Evolutionary conservation across 2,113 vertebrate species (phyloP), one percentile per base, ranked within the genome.

Genomic region (Phalacrocorax pelagicus): DNA sequence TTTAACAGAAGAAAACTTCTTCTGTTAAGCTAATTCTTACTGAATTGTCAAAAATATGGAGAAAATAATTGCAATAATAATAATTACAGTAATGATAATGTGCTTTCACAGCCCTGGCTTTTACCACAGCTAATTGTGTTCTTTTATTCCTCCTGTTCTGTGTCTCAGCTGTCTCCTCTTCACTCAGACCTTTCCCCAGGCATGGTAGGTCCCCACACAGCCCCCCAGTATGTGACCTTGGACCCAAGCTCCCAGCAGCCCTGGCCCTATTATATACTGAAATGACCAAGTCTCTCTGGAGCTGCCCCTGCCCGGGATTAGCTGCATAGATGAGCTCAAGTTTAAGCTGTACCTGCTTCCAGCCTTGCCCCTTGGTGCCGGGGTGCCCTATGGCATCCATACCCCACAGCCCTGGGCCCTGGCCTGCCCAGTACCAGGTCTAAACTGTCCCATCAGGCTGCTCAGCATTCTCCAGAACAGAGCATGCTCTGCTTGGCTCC

Each of bases 381-480:
- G 61, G 46, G 38, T 63, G 58, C 57, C 20, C 47, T 26, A 0
- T 4, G 36, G 47, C 49, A 57, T 40, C 52, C 2, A 2, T 29
- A 13, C 27, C 51, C 42, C 12, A 1, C 40, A 57, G 29, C 30
- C 36, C 55, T 34, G 17, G 66, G 34, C 0, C 9, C 21, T 15
- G 7, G 32, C 54, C 49, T 52, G 72, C 58, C 34, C 36, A 21
- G 59, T 27, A 22, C 10, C 20, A 5, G 24, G 2, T 66, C 29
- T 34, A 65, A 46, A 19, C 16, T 11, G 3, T 2, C 4, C 52
- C 24, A 5, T 17, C 16, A 14, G 71, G 44, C 36, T 47, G 27
- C 42, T 52, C 0, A 0, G 9, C 0, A 1, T 16, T 1, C 32
- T 80, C 19, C 71, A 2, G 5, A 51, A 42, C 32, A 8, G 14